These are phyloP conservation scores for Odontocolon sp. DNA, from an alignment of 2,888 invertebrate species.

Conservation along the genomic window DNA sequence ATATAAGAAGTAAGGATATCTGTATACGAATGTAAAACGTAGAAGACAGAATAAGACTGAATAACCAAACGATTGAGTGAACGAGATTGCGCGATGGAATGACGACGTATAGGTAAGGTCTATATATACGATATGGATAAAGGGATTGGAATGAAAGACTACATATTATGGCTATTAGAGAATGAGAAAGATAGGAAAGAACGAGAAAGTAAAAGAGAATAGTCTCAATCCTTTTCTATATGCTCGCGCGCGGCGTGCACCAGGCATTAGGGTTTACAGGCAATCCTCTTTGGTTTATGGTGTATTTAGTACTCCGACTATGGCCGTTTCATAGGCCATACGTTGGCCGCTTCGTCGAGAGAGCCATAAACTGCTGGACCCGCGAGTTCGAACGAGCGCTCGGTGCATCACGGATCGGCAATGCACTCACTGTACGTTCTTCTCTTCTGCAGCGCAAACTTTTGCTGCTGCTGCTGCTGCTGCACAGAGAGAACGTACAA, in stretches of 20 bases:
- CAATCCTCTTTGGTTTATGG: conserved; percentile 74
- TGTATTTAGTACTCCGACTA: conserved; percentile 68
- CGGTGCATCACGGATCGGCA: conserved; percentile 14
- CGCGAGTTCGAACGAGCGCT: conserved; percentile 1
- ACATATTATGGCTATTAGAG: conserved; percentile 1
- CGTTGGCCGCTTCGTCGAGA: conserved; percentile 58
- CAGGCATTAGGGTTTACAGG: conserved; percentile 71
- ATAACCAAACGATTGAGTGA: neutral
- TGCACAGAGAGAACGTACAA: conserved; percentile 11
- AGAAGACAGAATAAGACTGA: neutral
- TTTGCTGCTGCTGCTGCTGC: neutral
- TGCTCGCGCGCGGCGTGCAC: conserved; percentile 51
- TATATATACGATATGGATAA: neutral
- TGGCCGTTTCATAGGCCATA: conserved; percentile 71
- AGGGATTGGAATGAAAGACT: neutral
- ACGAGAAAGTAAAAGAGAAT: conserved; percentile 8
- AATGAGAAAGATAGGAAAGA: neutral
- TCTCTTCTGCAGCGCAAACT: neutral
- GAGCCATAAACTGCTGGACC: conserved; percentile 52
- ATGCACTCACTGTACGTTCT: conserved; percentile 6
- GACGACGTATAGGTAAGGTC: neutral
- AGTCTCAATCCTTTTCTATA: neutral
- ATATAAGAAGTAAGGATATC: neutral
- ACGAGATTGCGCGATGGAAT: neutral
- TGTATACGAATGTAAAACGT: neutral